phyloP scores from a whole-genome alignment of 2,113 vertebrate genomes.

The Siniperca chuatsi region DNA sequence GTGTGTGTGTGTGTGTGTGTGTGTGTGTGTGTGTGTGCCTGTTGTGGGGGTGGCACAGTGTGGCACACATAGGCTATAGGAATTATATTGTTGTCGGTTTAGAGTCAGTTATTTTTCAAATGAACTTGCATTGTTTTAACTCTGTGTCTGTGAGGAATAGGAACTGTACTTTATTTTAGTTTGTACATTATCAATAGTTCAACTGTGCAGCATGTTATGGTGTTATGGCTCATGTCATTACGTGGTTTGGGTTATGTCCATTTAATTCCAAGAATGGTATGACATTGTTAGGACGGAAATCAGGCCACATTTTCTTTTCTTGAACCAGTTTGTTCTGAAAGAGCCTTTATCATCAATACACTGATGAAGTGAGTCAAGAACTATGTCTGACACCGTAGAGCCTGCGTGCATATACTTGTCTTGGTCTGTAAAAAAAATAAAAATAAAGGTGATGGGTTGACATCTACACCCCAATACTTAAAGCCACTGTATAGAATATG shows the following conservation, averaged over 20 bases:
- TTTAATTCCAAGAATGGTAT: not conserved
- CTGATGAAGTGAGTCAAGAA: not conserved
- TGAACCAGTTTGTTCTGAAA: not conserved
- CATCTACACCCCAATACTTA: not conserved
- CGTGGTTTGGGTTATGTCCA: not conserved
- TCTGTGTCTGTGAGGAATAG: not conserved
- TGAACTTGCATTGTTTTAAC: not conserved
- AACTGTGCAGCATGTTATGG: not conserved
- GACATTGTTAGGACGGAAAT: not conserved
- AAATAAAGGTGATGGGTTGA: not conserved
- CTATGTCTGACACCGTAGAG: not conserved
- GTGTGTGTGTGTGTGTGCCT: not conserved
- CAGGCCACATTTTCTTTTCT: not conserved
- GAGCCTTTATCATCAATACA: not conserved
- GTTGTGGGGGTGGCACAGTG: not conserved
- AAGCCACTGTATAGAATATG: not conserved
- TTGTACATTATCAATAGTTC: not conserved
- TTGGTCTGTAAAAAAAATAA: not conserved
- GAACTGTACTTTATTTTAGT: not conserved
- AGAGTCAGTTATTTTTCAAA: not conserved
- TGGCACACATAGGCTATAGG: not conserved
- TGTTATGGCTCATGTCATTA: not conserved
- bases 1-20: not conserved
- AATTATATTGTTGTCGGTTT: not conserved
- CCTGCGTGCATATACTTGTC: not conserved